phyloP scores from a whole-genome alignment of 2,113 vertebrate species.

The Pholis gunnellus region DNA sequence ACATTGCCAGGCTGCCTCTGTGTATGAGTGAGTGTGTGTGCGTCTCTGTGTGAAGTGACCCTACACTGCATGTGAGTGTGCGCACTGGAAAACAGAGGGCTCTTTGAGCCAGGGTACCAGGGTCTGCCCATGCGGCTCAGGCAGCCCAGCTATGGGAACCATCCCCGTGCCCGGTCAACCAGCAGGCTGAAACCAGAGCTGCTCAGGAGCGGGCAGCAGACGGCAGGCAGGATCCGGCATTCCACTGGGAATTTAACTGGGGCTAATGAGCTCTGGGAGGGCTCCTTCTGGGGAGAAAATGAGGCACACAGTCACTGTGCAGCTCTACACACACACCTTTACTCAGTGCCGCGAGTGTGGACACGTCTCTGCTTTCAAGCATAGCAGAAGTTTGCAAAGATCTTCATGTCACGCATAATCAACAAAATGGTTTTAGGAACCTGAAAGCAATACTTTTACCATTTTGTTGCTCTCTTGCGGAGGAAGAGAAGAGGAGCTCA shows the following conservation, averaged over 20 bases:
- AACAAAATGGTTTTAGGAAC: neutral
- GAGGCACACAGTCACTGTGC: slow-evolving; percentile 14
- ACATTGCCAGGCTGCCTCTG: slow-evolving; percentile 71
- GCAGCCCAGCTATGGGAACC: slow-evolving; percentile 84
- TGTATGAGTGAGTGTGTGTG: slow-evolving; percentile 26
- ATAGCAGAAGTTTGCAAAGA: neutral
- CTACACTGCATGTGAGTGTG: slow-evolving; percentile 25
- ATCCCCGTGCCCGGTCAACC: slow-evolving; percentile 70
- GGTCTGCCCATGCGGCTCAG: slow-evolving; percentile 71
- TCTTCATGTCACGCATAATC: neutral
- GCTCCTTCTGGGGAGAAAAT: slow-evolving; percentile 32
- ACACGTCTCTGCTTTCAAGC: neutral
- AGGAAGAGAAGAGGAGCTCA: neutral
- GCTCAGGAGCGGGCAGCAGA: slow-evolving; percentile 63
- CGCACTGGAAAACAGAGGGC: slow-evolving; percentile 78
- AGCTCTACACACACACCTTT: slow-evolving; percentile 11
- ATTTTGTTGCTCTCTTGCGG: neutral
- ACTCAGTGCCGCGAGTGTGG: neutral
- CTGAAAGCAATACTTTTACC: neutral
- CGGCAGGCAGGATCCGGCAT: slow-evolving; percentile 72
- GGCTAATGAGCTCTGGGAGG: slow-evolving; percentile 59
- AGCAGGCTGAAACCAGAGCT: slow-evolving; percentile 77
- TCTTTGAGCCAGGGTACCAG: slow-evolving; percentile 79
- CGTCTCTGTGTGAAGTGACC: slow-evolving; percentile 69
- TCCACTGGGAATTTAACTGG: slow-evolving; percentile 62